Base-by-base conservation (phyloP, 2,113 vertebrate species). In the Emydocephalus ijimae region DNA sequence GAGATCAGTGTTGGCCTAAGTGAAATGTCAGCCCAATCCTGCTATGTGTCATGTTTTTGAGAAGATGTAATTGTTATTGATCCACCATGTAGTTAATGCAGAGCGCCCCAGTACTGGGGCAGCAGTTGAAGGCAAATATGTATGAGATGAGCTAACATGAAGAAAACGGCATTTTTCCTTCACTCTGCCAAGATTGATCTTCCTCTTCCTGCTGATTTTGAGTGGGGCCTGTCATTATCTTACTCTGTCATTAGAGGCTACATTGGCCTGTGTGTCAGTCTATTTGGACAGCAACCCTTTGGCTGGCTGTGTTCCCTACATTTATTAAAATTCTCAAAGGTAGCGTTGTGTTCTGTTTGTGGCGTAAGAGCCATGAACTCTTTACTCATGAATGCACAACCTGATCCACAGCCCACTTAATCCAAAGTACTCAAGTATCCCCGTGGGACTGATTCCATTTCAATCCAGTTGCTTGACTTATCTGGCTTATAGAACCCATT, bases 21-120 rank as follows among this genome's bases (percentile, higher is more conserved):
- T 98, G 98, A 99, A 98, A 99, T 99, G 98, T 99, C 98, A 99
- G 98, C 98, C 97, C 98, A 97, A 98, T 98, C 98, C 98, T 98
- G 98, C 97, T 97, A 98, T 98, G 98, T 99, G 98, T 99, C 98
- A 99, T 98, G 98, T 99, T 98, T 98, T 98, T 98, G 98, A 98
- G 98, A 98, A 99, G 98, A 98, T 98, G 98, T 99, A 99, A 99
- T 99, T 98, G 98, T 98, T 99, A 99, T 99, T 98, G 99, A 99
- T 99, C 99, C 98, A 98, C 98, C 97, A 98, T 98, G 98, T 98
- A 98, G 98, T 99, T 99, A 99, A 99, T 98, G 98, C 98, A 98
- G 98, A 99, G 98, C 98, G 96, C 98, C 97, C 96, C 96, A 95
- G 98, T 96, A 98, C 97, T 97, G 98, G 34, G 98, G 98, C 98